phyloP scores from a whole-genome alignment of 1,140 invertebrate genomes.

The Trichonephila inaurata region DNA sequence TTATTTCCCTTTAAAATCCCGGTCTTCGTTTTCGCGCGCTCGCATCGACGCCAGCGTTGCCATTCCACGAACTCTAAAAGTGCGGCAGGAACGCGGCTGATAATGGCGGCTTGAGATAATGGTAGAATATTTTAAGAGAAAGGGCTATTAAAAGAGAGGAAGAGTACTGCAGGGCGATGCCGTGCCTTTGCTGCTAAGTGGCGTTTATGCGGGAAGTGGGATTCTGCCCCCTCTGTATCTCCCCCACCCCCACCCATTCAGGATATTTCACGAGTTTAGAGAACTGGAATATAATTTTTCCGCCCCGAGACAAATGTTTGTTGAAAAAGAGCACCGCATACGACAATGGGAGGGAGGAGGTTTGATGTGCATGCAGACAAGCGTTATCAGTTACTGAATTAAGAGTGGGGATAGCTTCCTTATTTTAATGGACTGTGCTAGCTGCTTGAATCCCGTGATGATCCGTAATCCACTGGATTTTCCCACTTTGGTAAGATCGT shows the following conservation, averaged over 20 bases:
- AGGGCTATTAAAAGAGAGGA: slow-evolving; percentile 64
- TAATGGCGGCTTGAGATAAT: slow-evolving; percentile 73
- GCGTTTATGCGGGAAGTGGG: slow-evolving; percentile 63
- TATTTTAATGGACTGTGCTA: slow-evolving; percentile 62
- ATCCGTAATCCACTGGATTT: slow-evolving; percentile 21
- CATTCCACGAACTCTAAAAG: slow-evolving; percentile 69
- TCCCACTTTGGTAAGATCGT: not conserved
- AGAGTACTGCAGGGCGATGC: not conserved
- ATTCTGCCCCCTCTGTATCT: slow-evolving; percentile 5
- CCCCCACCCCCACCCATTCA: not conserved
- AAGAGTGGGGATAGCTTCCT: slow-evolving; percentile 52
- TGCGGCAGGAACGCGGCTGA: slow-evolving; percentile 64
- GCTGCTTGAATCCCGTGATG: not conserved
- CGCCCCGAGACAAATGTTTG: slow-evolving; percentile 60
- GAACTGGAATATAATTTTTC: slow-evolving; percentile 73
- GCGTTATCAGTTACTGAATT: slow-evolving; percentile 68
- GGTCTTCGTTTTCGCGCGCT: not conserved
- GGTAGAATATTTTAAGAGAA: slow-evolving; percentile 69
- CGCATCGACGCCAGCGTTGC: slow-evolving; percentile 64
- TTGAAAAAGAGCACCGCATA: slow-evolving; percentile 54
- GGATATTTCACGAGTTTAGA: slow-evolving; percentile 69
- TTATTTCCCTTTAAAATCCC: slow-evolving; percentile 49
- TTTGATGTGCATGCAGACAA: slow-evolving; percentile 39
- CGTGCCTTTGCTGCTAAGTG: slow-evolving; percentile 68
- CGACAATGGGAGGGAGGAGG: not conserved